Evolutionary conservation across 2,113 vertebrate genomes (phyloP).

Genomic region (Kryptolebias marmoratus): DNA sequence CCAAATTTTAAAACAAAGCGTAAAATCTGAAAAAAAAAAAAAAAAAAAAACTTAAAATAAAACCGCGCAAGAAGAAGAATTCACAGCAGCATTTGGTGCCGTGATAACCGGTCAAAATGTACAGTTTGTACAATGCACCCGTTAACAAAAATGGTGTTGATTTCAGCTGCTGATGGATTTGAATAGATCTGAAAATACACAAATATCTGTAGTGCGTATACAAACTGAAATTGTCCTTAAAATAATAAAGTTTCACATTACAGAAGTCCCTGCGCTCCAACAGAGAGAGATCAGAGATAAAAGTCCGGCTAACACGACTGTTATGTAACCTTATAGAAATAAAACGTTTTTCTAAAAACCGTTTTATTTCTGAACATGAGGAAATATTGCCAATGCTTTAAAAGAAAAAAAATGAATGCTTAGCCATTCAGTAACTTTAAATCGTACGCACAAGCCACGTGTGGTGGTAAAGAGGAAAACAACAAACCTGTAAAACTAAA

Average conservation of each 20-base stretch:
- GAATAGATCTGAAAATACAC: slow-evolving; percentile 10
- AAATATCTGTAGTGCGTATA: slow-evolving; percentile 2
- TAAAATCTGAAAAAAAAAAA: slow-evolving; percentile 1
- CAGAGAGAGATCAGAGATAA: slow-evolving; percentile 13
- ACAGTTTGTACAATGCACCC: neutral
- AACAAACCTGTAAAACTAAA: slow-evolving; percentile 1
- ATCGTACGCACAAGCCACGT: slow-evolving; percentile 40
- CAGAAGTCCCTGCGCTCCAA: slow-evolving; percentile 40
- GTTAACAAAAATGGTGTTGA: neutral
- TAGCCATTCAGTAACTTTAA: slow-evolving; percentile 21
- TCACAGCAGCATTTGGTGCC: slow-evolving; percentile 28
- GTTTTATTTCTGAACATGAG: neutral
- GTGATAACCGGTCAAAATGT: neutral
- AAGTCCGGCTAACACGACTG: slow-evolving; percentile 1
- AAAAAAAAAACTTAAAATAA: neutral
- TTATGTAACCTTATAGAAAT: neutral
- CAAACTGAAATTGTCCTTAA: slow-evolving; percentile 23
- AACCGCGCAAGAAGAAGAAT: slow-evolving; percentile 14
- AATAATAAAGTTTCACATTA: slow-evolving; percentile 31
- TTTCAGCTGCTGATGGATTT: slow-evolving; percentile 16
- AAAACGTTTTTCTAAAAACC: neutral
- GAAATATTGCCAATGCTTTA: neutral
- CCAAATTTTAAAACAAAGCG: slow-evolving; percentile 28
- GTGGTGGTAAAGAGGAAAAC: slow-evolving; percentile 11
- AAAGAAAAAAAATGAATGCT: slow-evolving; percentile 18